Conservation (phyloP, 2,888 invertebrate species). For the Tetanocera ferruginea region DNA sequence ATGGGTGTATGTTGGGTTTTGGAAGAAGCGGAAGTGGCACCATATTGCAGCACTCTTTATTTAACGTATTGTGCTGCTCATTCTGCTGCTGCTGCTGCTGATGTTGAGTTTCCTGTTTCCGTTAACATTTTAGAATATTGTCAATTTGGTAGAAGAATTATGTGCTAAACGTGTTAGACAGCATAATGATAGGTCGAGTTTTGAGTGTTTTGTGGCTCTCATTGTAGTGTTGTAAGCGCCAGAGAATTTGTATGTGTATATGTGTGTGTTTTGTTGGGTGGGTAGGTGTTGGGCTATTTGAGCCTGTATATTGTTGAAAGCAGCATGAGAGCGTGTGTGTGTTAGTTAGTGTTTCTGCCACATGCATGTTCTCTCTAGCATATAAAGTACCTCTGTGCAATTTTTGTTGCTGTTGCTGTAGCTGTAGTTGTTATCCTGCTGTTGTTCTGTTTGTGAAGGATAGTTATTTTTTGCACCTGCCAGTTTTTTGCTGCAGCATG, state of each 20-base stretch:
- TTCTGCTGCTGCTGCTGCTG: conserved; percentile 24
- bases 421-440: conserved; percentile 45
- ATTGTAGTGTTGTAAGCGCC: not conserved
- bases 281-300: not conserved
- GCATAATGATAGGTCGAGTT: conserved; percentile 49
- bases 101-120: conserved; percentile 49
- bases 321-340: not conserved
- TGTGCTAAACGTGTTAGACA: conserved; percentile 55
- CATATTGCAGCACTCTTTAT: conserved; percentile 21
- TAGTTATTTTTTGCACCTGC: conserved; percentile 20
- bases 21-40: not conserved
- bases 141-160: conserved; percentile 52
- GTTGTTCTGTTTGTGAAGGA: not conserved
- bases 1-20: not conserved
- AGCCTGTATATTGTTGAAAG: not conserved
- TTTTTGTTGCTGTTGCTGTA: conserved; percentile 25
- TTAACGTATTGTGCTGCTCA: conserved; percentile 15
- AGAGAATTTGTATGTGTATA: not conserved
- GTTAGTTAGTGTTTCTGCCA: not conserved
- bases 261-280: conserved; percentile 9
- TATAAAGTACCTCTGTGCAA: conserved; percentile 11
- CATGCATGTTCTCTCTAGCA: conserved; percentile 22
- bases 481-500: not conserved
- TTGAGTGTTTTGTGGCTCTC: conserved; percentile 25
- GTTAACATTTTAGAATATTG: conserved; percentile 54